Evolutionary conservation across 2,797 vertebrate genomes (phyloP).

Genomic region (Meda fulgida): DNA sequence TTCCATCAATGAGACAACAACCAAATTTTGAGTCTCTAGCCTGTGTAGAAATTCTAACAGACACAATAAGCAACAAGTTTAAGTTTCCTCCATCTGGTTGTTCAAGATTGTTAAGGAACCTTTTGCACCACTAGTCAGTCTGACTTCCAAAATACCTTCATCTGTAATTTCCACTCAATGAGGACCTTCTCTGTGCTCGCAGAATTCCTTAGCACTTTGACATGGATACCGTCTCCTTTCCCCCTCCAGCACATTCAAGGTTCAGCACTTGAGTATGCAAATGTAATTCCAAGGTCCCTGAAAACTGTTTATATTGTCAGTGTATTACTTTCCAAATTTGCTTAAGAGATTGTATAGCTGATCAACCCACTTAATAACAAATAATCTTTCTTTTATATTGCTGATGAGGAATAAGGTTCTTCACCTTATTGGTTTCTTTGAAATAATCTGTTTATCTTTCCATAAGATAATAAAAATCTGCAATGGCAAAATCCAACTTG

Average conservation of each 20-base stretch:
- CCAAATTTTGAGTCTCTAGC: not conserved
- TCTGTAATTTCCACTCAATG: not conserved
- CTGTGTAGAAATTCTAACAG: not conserved
- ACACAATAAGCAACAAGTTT: not conserved
- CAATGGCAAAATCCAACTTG: not conserved
- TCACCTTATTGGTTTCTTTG: not conserved
- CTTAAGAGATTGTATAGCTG: not conserved
- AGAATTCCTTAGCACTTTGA: not conserved
- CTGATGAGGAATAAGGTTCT: not conserved
- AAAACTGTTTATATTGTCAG: not conserved
- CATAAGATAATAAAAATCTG: not conserved
- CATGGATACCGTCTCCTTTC: not conserved
- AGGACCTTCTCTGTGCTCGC: not conserved
- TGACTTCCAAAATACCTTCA: not conserved
- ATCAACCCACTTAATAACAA: not conserved
- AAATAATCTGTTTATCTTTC: not conserved
- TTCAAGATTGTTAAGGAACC: not conserved
- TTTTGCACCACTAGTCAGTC: not conserved
- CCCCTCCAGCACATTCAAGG: not conserved
- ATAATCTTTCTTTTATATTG: not conserved
- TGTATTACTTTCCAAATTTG: not conserved
- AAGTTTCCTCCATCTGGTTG: not conserved
- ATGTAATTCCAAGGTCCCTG: not conserved
- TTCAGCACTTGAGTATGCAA: not conserved
- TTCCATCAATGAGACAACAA: not conserved